Percentiles rank a stretch among this genome's conserved stretches.
Conservation (phyloP, 2,888 invertebrate species). For the Geophilus truncorum region DNA sequence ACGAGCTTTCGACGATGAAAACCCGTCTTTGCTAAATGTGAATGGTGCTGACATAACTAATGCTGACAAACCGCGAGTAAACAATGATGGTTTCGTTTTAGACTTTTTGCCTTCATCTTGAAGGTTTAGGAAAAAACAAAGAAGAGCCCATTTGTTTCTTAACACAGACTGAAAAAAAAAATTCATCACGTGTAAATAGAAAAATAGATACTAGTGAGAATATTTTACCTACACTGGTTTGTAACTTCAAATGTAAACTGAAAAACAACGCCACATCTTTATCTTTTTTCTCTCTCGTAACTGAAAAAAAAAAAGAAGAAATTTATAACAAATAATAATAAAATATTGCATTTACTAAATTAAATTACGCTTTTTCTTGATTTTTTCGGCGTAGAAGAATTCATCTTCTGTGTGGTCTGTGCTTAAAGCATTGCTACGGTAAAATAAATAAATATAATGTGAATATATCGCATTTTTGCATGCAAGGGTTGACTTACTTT, state of each 20-base stretch:
- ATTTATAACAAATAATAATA: neutral
- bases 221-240: constrained; percentile 45
- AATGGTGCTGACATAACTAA: constrained; percentile 28
- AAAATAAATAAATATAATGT: neutral
- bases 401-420: neutral
- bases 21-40: constrained; percentile 28
- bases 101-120: constrained; percentile 34
- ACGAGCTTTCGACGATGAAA: neutral
- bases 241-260: constrained; percentile 46
- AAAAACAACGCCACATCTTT: neutral
- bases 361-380: constrained; percentile 28
- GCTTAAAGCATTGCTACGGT: neutral
- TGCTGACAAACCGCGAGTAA: constrained; percentile 31
- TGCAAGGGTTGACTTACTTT: neutral
- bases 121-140: constrained; percentile 52
- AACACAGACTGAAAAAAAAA: constrained; percentile 54
- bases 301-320: neutral
- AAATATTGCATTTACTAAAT: neutral
- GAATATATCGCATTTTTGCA: neutral
- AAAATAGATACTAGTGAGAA: neutral
- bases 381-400: constrained; percentile 22
- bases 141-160: constrained; percentile 58
- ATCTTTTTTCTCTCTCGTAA: neutral
- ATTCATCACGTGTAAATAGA: neutral
- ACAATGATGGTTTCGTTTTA: constrained; percentile 6